These are phyloP conservation scores for Ochlodes sylvanus DNA, from an alignment of 2,888 invertebrate genomes.

Conservation along the genomic window DNA sequence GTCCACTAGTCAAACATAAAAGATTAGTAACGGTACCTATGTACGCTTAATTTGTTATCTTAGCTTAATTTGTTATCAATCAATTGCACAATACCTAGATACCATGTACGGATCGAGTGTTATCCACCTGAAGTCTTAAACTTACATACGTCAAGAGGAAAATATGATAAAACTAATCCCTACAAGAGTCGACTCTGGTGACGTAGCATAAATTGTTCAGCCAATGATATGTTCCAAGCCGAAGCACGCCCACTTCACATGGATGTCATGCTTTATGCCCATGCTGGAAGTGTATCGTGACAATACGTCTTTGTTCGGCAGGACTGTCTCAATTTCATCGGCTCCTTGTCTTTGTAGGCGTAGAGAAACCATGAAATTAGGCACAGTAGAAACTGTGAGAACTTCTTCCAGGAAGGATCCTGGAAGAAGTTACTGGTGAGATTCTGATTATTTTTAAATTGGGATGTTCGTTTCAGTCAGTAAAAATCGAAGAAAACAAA, in stretches of 20 bases:
- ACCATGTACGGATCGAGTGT: constrained; percentile 7
- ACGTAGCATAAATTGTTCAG: constrained; percentile 31
- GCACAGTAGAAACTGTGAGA: too few relatives aligned
- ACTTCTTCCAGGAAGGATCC: too few relatives aligned
- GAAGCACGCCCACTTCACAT: constrained; percentile 74
- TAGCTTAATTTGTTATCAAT: constrained; percentile 18
- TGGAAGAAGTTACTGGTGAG: too few relatives aligned
- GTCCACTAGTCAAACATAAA: too few relatives aligned
- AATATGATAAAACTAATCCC: constrained; percentile 54
- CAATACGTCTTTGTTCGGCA: neutral
- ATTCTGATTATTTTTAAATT: too few relatives aligned
- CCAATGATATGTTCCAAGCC: constrained; percentile 57
- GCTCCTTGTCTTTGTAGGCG: neutral
- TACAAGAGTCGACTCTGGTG: constrained; percentile 42
- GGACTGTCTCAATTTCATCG: neutral
- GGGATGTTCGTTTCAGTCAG: too few relatives aligned
- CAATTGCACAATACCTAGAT: constrained; percentile 1
- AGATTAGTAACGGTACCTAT: too few relatives aligned
- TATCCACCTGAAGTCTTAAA: constrained; percentile 9
- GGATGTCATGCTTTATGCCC: constrained; percentile 61
- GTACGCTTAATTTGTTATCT: too few relatives aligned
- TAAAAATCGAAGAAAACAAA: too few relatives aligned
- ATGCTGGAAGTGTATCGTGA: constrained; percentile 32
- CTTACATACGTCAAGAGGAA: constrained; percentile 34
- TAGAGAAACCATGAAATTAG: too few relatives aligned